Percentiles rank a stretch among this genome's conserved stretches.
Evolutionary conservation across 2,113 vertebrate genomes (phyloP).

Genomic region (Tenrec ecaudatus): DNA sequence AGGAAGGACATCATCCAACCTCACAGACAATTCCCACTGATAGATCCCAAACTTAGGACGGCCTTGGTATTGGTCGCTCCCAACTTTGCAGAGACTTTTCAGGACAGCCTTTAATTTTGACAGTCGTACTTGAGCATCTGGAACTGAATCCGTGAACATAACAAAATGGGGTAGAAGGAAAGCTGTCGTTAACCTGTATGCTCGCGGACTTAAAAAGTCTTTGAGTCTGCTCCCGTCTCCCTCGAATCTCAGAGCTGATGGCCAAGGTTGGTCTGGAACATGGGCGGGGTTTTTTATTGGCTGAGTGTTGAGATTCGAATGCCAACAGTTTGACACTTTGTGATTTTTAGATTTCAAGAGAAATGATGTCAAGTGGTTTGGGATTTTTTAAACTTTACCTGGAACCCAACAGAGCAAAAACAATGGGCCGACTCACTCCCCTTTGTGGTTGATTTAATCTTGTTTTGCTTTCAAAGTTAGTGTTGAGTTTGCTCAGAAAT

Average conservation of each 20-base stretch:
- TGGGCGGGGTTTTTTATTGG: background rate
- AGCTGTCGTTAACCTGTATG: background rate
- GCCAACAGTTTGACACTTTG: conserved; percentile 11
- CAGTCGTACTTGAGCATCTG: background rate
- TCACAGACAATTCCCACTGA: background rate
- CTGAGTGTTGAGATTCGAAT: background rate
- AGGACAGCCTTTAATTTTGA: background rate
- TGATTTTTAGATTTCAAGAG: background rate
- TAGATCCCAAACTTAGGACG: background rate
- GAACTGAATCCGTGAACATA: conserved; percentile 1
- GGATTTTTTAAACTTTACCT: conserved; percentile 41
- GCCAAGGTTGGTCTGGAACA: background rate
- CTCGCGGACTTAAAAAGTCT: background rate
- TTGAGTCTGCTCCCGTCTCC: background rate
- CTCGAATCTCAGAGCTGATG: background rate
- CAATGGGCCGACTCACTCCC: too few species aligned
- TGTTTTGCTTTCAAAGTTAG: conserved; percentile 48
- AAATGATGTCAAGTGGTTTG: background rate
- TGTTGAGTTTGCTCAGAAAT: conserved; percentile 48
- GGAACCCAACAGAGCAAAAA: background rate
- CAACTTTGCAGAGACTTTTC: conserved; percentile 5
- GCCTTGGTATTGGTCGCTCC: background rate
- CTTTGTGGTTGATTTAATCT: conserved; percentile 9
- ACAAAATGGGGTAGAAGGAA: background rate
- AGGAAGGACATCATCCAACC: background rate